Evolutionary conservation across 2,797 vertebrate species (phyloP), one percentile per base, ranked within the genome.

Genomic region (Hapalemur alaotrensis): DNA sequence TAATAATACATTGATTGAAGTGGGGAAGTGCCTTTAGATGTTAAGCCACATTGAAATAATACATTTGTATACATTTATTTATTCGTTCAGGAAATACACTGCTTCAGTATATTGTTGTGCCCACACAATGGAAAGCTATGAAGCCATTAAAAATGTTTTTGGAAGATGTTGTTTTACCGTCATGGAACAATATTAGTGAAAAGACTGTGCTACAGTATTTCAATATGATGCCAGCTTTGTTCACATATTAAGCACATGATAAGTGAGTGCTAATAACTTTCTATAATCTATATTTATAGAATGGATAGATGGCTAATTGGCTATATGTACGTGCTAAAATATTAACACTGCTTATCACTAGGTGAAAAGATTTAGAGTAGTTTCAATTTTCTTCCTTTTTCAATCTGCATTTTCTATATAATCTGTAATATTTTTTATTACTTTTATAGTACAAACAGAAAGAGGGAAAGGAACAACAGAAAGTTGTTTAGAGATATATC

Each of bases 51-150:
- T 4, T 38, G 25, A 76, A 50, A n/a, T 48, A 41, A 86, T 41
- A 81, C 17, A 67, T 63, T 32, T 28, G 3, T n/a, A n/a, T 32
- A 0, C 30, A 41, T 57, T 67, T 25, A 13, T 84, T 30, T 25
- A 59, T 32, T 32, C 35, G 14, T 23, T 91, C 35, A 30, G 59
- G 57, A 73, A 72, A 50, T 23, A 8, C 0, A 10, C 3, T 15
- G 14, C 35, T 80, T 52, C 22, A 1, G 15, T 15, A 22, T 10
- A 18, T 4, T 50, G 69, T 9, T 54, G 5, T 11, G 18, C 6
- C n/a, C 3, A 2, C 14, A 14, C 38, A 17, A 0, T 0, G n/a
- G 48, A 7, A 78, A 46, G 0, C 30, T 14, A 9, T 0, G 25
- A 69, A 11, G 30, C 9, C 57, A 23, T 41, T 69, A 38, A 30